Percentiles rank a stretch among this genome's conserved stretches.
Evolutionary conservation across 2,113 vertebrate genomes (phyloP).

Genomic region (Chitala chitala): DNA sequence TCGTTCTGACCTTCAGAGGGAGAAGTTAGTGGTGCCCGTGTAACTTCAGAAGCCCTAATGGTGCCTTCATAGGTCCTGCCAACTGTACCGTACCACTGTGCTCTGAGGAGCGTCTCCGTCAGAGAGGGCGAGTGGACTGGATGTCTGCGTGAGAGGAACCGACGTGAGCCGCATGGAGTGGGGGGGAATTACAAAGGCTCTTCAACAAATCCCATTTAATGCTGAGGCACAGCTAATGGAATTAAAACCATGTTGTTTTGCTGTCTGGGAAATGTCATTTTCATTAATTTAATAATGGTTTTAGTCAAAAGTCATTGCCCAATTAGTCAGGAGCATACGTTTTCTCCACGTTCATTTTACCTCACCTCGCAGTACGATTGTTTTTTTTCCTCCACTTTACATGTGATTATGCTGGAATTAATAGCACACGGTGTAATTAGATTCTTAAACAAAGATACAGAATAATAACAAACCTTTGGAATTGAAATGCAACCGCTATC

Average conservation of each 20-base stretch:
- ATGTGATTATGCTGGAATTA: constrained; percentile 61
- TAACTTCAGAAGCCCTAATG: not conserved
- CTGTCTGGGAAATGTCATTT: constrained; percentile 40
- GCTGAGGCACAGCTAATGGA: constrained; percentile 42
- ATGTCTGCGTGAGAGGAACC: not conserved
- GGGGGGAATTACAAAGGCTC: constrained; percentile 15
- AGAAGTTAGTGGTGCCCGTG: not conserved
- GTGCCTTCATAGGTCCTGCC: not conserved
- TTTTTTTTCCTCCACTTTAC: constrained; percentile 41
- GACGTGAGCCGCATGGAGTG: not conserved
- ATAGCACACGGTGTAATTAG: constrained; percentile 58
- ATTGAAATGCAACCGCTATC: constrained; percentile 44
- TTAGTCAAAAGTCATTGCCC: constrained; percentile 60
- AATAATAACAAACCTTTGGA: constrained; percentile 44
- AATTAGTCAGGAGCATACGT: constrained; percentile 45
- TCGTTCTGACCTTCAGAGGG: constrained; percentile 11
- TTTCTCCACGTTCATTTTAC: constrained; percentile 49
- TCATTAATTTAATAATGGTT: constrained; percentile 54
- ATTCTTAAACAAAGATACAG: constrained; percentile 54
- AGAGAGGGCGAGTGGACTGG: not conserved
- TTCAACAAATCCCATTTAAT: constrained; percentile 39
- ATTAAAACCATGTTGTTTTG: constrained; percentile 48
- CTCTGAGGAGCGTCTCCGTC: not conserved
- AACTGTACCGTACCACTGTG: no score
- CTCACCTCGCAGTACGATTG: constrained; percentile 42